Conservation (phyloP, 1,140 invertebrate genomes). For the Euschistus heros region DNA sequence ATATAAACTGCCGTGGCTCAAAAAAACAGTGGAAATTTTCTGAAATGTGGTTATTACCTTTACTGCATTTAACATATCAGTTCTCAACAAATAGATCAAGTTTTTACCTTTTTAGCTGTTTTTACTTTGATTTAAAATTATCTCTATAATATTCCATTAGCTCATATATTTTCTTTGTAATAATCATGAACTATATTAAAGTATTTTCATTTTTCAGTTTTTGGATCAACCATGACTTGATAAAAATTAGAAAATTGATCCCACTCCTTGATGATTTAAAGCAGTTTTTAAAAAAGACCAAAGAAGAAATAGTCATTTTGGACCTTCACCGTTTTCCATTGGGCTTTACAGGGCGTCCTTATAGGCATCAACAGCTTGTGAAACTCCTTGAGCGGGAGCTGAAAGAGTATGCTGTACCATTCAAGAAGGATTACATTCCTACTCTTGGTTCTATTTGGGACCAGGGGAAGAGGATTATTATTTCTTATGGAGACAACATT, state of each 20-base stretch:
- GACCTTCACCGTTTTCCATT: constrained; percentile 58
- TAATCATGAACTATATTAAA: too few relatives aligned
- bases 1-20: too few relatives aligned
- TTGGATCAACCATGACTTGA: constrained; percentile 59
- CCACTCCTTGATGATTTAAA: constrained; percentile 49
- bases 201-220: constrained; percentile 39
- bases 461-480: constrained; percentile 47
- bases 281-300: constrained; percentile 48
- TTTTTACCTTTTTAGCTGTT: too few relatives aligned
- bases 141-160: too few relatives aligned
- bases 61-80: too few relatives aligned
- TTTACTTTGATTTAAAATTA: too few relatives aligned
- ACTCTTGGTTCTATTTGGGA: constrained; percentile 52
- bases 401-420: constrained; percentile 42
- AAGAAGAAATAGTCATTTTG: constrained; percentile 53
- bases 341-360: constrained; percentile 46
- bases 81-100: too few relatives aligned
- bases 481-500: constrained; percentile 50
- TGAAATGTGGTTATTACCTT: too few relatives aligned
- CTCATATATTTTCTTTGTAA: too few relatives aligned
- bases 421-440: constrained; percentile 36
- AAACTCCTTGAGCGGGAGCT: constrained; percentile 50
- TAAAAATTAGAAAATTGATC: constrained; percentile 50
- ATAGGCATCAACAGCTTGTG: constrained; percentile 43
- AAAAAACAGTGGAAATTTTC: too few relatives aligned